Conservation (phyloP, 1,140 invertebrate species). For the Contarinia nasturtii region DNA sequence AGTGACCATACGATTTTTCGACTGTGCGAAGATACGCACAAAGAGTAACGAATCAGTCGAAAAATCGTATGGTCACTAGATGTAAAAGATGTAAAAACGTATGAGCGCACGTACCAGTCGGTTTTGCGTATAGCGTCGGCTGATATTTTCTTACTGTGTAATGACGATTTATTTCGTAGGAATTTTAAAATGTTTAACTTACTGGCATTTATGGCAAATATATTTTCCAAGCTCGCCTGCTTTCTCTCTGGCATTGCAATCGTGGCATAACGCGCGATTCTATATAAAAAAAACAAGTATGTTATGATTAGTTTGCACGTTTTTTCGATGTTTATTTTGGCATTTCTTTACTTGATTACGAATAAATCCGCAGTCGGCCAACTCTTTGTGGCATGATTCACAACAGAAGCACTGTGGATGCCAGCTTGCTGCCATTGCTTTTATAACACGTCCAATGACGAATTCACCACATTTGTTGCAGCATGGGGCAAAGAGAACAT, state of each 20-base stretch:
- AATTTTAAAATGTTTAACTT: too few relatives aligned
- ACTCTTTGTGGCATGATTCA: slow-evolving; percentile 72
- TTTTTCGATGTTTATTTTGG: not conserved
- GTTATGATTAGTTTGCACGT: not conserved
- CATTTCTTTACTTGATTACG: slow-evolving; percentile 47
- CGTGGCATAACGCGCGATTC: slow-evolving; percentile 81
- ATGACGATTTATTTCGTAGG: too few relatives aligned
- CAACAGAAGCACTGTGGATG: slow-evolving; percentile 96
- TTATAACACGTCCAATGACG: slow-evolving; percentile 94
- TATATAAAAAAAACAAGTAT: not conserved
- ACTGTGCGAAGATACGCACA: too few relatives aligned
- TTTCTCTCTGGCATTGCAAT: slow-evolving; percentile 91
- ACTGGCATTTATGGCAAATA: slow-evolving; percentile 98
- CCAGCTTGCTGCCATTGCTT: slow-evolving; percentile 98
- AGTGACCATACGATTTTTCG: too few relatives aligned
- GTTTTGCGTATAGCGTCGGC: too few relatives aligned
- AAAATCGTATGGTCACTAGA: too few relatives aligned
- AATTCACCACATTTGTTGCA: slow-evolving; percentile 95
- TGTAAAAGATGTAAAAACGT: too few relatives aligned
- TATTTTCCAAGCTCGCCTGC: slow-evolving; percentile 90
- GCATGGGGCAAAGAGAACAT: slow-evolving; percentile 94
- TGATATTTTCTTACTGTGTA: too few relatives aligned
- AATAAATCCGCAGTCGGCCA: slow-evolving; percentile 95
- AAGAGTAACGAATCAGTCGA: too few relatives aligned
- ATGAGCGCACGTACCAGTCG: too few relatives aligned